phyloP scores from a whole-genome alignment of 2,797 vertebrate species.

The Pangasius mekongensis region DNA sequence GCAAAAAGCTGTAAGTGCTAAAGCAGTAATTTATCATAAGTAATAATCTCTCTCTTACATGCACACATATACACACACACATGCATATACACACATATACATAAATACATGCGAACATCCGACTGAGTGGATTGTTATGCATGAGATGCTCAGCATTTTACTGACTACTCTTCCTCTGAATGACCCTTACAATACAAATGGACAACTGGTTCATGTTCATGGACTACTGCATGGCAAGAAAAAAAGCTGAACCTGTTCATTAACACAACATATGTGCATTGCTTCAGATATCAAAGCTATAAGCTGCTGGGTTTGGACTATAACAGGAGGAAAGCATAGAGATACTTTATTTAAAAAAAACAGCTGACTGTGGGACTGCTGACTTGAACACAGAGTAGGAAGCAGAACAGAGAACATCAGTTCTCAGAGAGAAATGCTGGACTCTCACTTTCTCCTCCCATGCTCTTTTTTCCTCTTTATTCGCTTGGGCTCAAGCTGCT shows the following conservation, averaged over 20 bases:
- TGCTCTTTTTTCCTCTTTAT: conserved; percentile 50
- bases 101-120: conserved; percentile 39
- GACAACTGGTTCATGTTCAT: conserved; percentile 34
- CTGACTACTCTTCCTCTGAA: conserved; percentile 39
- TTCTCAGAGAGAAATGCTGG: conserved; percentile 55
- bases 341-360: conserved; percentile 48
- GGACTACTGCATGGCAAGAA: conserved; percentile 60
- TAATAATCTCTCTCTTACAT: conserved; percentile 39
- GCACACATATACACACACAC: conserved; percentile 30
- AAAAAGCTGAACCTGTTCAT: conserved; percentile 52
- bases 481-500: conserved; percentile 56
- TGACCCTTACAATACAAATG: conserved; percentile 47
- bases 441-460: conserved; percentile 59
- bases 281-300: conserved; percentile 55
- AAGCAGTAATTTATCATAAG: conserved; percentile 51
- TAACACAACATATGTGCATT: conserved; percentile 41
- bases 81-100: conserved; percentile 31
- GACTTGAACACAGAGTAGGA: conserved; percentile 57
- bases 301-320: conserved; percentile 50
- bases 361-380: conserved; percentile 55
- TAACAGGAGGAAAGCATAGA: conserved; percentile 42
- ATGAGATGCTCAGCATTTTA: conserved; percentile 57
- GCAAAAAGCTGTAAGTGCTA: conserved; percentile 40
- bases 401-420: conserved; percentile 59
- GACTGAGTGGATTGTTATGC: conserved; percentile 51